phyloP scores from a whole-genome alignment of 2,797 vertebrate species.

The Ctenopoma kingsleyae region DNA sequence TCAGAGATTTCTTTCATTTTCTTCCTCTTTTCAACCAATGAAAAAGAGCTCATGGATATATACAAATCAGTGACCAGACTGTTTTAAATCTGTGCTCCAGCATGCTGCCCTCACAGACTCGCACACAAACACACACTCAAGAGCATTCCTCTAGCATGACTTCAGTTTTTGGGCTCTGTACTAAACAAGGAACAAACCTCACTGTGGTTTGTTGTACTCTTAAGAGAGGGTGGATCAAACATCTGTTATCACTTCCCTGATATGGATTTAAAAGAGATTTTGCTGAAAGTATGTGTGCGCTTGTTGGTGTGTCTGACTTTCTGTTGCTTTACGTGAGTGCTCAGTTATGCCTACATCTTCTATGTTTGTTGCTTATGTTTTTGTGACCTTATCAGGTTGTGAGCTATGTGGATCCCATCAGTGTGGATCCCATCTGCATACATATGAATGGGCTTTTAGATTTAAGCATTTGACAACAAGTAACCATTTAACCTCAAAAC shows the following conservation, averaged over 20 bases:
- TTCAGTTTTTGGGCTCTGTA: conserved; percentile 55
- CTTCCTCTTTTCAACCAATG: conserved; percentile 16
- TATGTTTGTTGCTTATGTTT: conserved; percentile 19
- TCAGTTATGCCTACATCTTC: conserved; percentile 24
- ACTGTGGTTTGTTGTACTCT: conserved; percentile 62
- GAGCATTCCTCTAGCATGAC: conserved; percentile 70
- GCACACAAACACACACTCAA: conserved; percentile 23
- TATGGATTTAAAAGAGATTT: conserved; percentile 54
- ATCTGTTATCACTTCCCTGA: conserved; percentile 77
- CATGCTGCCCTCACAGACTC: conserved; percentile 17
- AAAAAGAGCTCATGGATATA: conserved; percentile 2
- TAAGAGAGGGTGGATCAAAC: conserved; percentile 66
- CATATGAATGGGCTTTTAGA: conserved; percentile 35
- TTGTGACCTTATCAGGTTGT: conserved; percentile 50
- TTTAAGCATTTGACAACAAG: conserved; percentile 38
- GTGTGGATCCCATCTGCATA: conserved; percentile 28
- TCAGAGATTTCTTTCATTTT: not conserved
- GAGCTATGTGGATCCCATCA: conserved; percentile 43
- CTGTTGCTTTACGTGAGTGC: conserved; percentile 20
- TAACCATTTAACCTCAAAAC: conserved; percentile 38
- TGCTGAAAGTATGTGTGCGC: conserved; percentile 34
- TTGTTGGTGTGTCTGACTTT: conserved; percentile 37
- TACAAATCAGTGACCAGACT: conserved; percentile 26
- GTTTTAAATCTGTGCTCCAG: conserved; percentile 46
- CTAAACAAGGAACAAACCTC: conserved; percentile 63